phyloP scores from a whole-genome alignment of 2,888 invertebrate species.

The Cryptosula pallasiana region DNA sequence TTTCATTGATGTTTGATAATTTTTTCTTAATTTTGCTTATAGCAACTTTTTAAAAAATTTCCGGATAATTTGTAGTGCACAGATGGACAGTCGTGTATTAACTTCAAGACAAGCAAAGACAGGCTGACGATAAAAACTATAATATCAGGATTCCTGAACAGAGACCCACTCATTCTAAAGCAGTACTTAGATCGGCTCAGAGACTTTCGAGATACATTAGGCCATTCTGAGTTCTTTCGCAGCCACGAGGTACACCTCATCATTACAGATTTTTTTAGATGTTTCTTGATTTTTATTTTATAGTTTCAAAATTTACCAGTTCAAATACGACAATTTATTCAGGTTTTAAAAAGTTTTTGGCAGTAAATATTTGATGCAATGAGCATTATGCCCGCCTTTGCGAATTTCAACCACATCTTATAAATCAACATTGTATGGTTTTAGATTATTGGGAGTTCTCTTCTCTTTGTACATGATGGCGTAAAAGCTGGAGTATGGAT shows the following conservation, averaged over 20 bases:
- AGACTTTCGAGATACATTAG: conserved; percentile 40
- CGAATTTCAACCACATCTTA: too few species aligned
- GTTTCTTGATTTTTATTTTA: too few species aligned
- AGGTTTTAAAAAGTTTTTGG: too few species aligned
- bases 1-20: too few species aligned
- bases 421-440: conserved; percentile 26
- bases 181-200: conserved; percentile 42
- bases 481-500: conserved; percentile 47
- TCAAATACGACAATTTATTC: too few species aligned
- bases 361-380: too few species aligned
- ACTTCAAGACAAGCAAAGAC: conserved; percentile 88
- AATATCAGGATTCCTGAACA: conserved; percentile 73
- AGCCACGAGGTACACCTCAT: conserved; percentile 46
- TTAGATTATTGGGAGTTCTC: conserved; percentile 51
- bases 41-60: too few species aligned
- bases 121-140: conserved; percentile 71
- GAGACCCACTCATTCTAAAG: conserved; percentile 67
- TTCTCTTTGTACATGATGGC: conserved; percentile 51
- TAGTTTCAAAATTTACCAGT: too few species aligned
- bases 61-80: conserved; percentile 65
- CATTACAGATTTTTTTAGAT: too few species aligned
- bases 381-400: too few species aligned
- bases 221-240: conserved; percentile 42
- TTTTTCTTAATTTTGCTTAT: too few species aligned
- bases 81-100: conserved; percentile 85